A percentile compares a stretch with the other conserved stretches of the same genome.
These are phyloP conservation scores for Agonopterix arenella DNA, from an alignment of 2,888 invertebrate species.

Conservation along the genomic window DNA sequence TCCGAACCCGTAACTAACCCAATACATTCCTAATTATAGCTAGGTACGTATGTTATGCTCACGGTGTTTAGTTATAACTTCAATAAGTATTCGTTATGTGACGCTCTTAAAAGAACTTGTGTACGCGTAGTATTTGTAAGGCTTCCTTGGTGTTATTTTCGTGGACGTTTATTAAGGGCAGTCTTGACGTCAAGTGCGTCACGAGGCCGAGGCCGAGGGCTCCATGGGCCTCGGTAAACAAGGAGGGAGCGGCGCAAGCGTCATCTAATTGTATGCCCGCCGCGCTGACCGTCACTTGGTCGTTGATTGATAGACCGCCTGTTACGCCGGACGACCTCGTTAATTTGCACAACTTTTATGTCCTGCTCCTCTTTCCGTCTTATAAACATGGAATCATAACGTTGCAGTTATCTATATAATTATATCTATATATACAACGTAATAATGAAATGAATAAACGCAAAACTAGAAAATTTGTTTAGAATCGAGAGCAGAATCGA, in stretches of 20 bases:
- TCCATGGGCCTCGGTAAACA: constrained; percentile 28
- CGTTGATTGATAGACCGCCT: constrained; percentile 67
- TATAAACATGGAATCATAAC: constrained; percentile 11
- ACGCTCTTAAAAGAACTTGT: no score
- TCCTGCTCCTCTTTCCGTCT: constrained; percentile 35
- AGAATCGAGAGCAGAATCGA: no score
- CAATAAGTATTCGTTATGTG: no score
- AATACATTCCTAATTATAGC: no score
- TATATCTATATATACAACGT: no score
- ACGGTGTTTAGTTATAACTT: no score
- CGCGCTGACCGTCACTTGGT: constrained; percentile 12
- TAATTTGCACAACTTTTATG: constrained; percentile 46
- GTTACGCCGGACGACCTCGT: constrained; percentile 59
- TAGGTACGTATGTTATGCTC: no score
- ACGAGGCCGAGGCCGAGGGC: constrained; percentile 14
- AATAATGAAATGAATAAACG: no score
- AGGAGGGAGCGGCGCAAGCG: constrained; percentile 54
- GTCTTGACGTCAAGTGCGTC: constrained; percentile 49
- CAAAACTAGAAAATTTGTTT: no score
- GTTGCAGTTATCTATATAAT: no score
- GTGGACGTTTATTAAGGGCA: constrained; percentile 31
- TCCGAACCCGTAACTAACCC: no score
- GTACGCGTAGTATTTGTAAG: constrained; percentile 5
- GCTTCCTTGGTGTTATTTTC: constrained; percentile 33
- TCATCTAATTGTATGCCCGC: constrained; percentile 39